These are phyloP conservation scores for Antechinus stuartii DNA, from an alignment of 2,113 vertebrate species.

Conservation along the genomic window DNA sequence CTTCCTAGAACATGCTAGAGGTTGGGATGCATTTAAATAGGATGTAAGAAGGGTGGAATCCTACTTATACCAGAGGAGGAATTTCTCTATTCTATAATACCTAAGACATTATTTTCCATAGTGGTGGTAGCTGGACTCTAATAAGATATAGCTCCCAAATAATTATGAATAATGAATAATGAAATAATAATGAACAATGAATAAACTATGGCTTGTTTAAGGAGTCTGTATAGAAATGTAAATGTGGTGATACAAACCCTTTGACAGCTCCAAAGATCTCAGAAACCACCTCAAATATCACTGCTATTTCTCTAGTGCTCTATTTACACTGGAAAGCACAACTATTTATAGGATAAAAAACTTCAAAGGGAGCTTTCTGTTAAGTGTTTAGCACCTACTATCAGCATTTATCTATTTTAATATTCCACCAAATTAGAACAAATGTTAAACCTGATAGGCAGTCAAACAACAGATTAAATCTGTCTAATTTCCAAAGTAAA, in stretches of 20 bases:
- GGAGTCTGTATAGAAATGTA: background rate
- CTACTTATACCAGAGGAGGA: background rate
- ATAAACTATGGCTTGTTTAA: conserved; percentile 16
- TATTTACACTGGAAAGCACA: conserved; percentile 22
- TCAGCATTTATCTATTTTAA: conserved; percentile 36
- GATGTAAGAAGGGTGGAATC: background rate
- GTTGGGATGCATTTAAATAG: background rate
- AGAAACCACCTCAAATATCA: conserved; percentile 36
- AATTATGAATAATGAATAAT: background rate
- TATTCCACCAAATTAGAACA: conserved; percentile 14
- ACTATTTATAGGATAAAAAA: conserved; percentile 13
- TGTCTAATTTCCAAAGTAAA: conserved; percentile 37
- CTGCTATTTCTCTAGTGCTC: conserved; percentile 26
- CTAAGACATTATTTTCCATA: too few relatives aligned
- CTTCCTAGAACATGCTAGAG: background rate
- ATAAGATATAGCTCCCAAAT: background rate
- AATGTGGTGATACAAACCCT: conserved; percentile 31
- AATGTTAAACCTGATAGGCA: background rate
- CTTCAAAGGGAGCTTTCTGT: background rate
- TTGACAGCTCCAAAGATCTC: conserved; percentile 33
- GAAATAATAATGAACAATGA: background rate
- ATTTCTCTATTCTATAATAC: background rate
- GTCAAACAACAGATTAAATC: conserved; percentile 34
- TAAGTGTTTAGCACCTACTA: conserved; percentile 14
- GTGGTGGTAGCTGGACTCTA: too few relatives aligned